Conservation (phyloP, 2,888 invertebrate genomes). For the Hypena proboscidalis region DNA sequence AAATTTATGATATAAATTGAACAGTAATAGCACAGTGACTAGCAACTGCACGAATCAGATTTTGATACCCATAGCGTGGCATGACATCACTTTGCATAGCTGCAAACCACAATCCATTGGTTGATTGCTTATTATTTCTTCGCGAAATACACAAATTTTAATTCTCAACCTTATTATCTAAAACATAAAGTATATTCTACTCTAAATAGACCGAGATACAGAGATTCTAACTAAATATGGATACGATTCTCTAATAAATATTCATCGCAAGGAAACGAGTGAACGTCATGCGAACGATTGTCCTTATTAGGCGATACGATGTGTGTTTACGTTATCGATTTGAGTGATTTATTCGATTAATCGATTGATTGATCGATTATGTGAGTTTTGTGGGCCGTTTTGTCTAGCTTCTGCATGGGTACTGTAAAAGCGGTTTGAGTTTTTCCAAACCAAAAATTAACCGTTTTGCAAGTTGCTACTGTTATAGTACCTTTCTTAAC, state of each 20-base stretch:
- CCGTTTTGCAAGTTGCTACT: too few species aligned
- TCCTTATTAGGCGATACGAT: slow-evolving; percentile 34
- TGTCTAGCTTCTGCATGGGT: not conserved
- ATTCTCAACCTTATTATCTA: slow-evolving; percentile 10
- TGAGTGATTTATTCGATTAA: slow-evolving; percentile 24
- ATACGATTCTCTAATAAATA: slow-evolving; percentile 33
- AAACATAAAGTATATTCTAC: slow-evolving; percentile 10
- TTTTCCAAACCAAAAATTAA: not conserved
- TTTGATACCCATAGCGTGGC: slow-evolving; percentile 28
- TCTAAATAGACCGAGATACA: slow-evolving; percentile 8
- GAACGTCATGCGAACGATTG: slow-evolving; percentile 32
- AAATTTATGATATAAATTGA: too few species aligned
- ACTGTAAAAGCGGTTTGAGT: not conserved
- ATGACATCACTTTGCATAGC: slow-evolving; percentile 43
- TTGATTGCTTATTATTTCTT: slow-evolving; percentile 26
- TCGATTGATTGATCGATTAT: slow-evolving; percentile 10
- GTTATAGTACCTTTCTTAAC: too few species aligned
- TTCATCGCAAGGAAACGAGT: slow-evolving; percentile 27
- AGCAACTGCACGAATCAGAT: slow-evolving; percentile 7
- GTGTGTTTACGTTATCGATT: slow-evolving; percentile 17
- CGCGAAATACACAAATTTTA: slow-evolving; percentile 3
- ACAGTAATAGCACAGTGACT: too few species aligned
- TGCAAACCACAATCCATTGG: slow-evolving; percentile 32
- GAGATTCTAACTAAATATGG: slow-evolving; percentile 38
- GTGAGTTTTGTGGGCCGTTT: not conserved